Evolutionary conservation across 2,113 vertebrate genomes (phyloP), one percentile per base, ranked within the genome.

Genomic region (Halichoerus grypus): DNA sequence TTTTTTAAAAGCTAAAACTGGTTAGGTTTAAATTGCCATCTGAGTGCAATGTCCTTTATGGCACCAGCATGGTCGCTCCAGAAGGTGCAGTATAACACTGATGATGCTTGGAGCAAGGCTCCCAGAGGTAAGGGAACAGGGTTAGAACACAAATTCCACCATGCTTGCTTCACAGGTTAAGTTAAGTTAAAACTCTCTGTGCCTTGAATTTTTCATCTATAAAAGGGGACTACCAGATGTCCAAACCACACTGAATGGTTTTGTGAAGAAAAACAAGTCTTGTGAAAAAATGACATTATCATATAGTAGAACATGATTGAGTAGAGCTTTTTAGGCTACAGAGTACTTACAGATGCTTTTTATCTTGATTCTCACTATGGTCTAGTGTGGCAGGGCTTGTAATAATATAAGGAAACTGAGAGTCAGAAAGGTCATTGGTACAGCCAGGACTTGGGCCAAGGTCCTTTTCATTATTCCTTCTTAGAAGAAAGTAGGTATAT

Each of bases 1-100:
- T 80, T 71, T 91, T 98, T 92, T 57, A 85, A 84, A 96, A 96
- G 53, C 83, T 87, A 84, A 92, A 97, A 76, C 55, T 77, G 19
- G 28, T 84, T 84, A 71, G 15, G 10, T 87, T 87, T 97, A 94
- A 84, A 76, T 91, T 90, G 51, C 36, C 92, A 76, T 92, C 39
- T 10, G 61, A 88, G 42, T 88, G 10, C 11, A 81, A 31, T 94
- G 49, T 77, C 16, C n/a, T 96, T 92, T 89, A 87, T 57, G 89
- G 19, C 11, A 55, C 59, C 49, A 83, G 51, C n/a, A 77, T 3
- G 5, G 67, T 42, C 12, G 19, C 46, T 86, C 53, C 51, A 67
- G 39, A 74, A 95, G 46, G 26, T 85, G 4, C 33, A 63, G 13
- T 86, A 31, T 31, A 91, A 83, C 36, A 55, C 65, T n/a, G 79